Conservation (phyloP, 2,888 invertebrate genomes). For the Octodonta nipae region DNA sequence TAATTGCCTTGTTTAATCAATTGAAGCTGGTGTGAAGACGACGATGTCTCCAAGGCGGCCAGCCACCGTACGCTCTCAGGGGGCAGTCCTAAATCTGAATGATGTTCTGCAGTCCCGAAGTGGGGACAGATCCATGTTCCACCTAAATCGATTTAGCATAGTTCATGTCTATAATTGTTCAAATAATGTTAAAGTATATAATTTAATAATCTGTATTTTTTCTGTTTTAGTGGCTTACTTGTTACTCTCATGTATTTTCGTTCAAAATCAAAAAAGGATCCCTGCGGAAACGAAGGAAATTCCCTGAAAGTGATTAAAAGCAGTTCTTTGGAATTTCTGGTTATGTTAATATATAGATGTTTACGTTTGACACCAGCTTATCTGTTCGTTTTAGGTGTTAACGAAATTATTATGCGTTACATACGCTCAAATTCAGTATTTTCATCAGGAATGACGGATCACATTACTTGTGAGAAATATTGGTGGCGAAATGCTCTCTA, state of each 20-base stretch:
- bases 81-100: no score
- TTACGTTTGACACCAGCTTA: conserved; percentile 70
- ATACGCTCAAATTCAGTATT: conserved; percentile 55
- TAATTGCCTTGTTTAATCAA: no score
- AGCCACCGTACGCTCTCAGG: no score
- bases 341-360: conserved; percentile 50
- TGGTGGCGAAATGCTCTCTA: conserved; percentile 81
- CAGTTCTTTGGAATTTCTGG: conserved; percentile 33
- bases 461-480: conserved; percentile 57
- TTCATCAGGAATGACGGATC: conserved; percentile 56
- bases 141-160: neutral
- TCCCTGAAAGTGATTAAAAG: conserved; percentile 35
- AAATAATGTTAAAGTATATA: neutral
- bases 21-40: no score
- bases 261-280: conserved; percentile 43
- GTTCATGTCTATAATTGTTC: neutral
- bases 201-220: neutral
- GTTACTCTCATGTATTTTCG: conserved; percentile 60
- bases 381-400: conserved; percentile 61
- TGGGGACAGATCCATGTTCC: no score
- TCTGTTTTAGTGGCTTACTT: conserved; percentile 49
- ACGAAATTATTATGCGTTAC: conserved; percentile 58
- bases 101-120: no score
- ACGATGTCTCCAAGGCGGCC: no score
- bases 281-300: conserved; percentile 24